Base-by-base conservation (phyloP, 2,113 vertebrate species). In the Rhombomys opimus region DNA sequence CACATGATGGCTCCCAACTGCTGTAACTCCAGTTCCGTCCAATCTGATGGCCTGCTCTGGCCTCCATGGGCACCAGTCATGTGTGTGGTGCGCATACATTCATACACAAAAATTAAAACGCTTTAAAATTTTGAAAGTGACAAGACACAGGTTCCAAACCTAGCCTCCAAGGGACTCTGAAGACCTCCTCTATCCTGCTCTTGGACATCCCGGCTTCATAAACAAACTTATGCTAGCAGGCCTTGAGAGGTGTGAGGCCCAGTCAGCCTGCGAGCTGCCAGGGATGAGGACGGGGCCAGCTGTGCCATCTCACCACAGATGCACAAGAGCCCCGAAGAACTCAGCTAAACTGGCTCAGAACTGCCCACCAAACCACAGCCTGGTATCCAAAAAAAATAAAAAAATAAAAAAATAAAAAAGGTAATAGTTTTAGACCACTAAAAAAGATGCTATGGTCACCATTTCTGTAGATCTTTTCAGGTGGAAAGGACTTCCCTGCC, bases 321-420 rank as follows among this genome's bases (percentile, higher is more conserved):
- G 5, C 22, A 5, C 0, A 7, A 72, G 63, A 41, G 41, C 41
- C 38, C 46, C n/a, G 72, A 9, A 61, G 85, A 93, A 59, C 65
- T 86, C 65, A 63, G 92, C 81, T 88, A 90, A 87, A 67, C 84
- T 85, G 87, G 87, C 84, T 81, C 41, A 88, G 59, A 65, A 78
- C 89, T 90, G 41, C 61, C 84, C 50, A 32, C 63, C 90, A 94
- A 70, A 38, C 5, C 3, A 7, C 59, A 81, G 87, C 89, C 57
- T 18, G 1, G 50, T 61, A n/a, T n/a, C n/a, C n/a, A n/a, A n/a
- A n/a, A n/a, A n/a, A n/a, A n/a, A n/a, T n/a, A n/a, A n/a, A n/a
- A n/a, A n/a, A 52, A 78, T 85, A 41, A 90, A 93, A 65, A 90
- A 78, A 70, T 14, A n/a, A n/a, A n/a, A n/a, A n/a, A n/a, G 15